Conservation (phyloP, 2,888 invertebrate species). For the Chrysomela aeneicollis region DNA sequence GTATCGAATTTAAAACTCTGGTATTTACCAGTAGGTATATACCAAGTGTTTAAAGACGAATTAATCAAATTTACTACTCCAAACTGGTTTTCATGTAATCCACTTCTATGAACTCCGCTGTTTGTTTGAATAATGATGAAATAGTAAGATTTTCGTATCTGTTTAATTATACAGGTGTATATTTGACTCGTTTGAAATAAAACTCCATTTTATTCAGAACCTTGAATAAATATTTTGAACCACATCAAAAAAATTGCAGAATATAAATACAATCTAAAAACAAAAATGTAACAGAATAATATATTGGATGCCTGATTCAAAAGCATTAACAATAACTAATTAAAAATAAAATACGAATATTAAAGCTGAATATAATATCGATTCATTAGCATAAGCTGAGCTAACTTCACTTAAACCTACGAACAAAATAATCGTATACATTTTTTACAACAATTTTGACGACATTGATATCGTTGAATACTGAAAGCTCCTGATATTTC, state of each 20-base stretch:
- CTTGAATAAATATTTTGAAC: too few relatives aligned
- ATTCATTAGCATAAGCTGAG: not conserved
- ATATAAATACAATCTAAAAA: too few relatives aligned
- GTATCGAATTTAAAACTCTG: not conserved
- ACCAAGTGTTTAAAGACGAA: not conserved
- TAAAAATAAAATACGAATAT: not conserved
- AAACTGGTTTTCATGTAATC: too few relatives aligned
- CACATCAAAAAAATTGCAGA: too few relatives aligned
- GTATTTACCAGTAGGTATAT: not conserved
- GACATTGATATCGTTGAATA: constrained; percentile 15
- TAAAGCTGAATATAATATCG: not conserved
- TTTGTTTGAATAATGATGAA: too few relatives aligned
- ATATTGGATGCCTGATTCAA: not conserved
- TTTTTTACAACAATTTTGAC: constrained; percentile 14
- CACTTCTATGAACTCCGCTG: too few relatives aligned
- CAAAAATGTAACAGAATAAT: not conserved
- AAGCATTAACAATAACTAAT: not conserved
- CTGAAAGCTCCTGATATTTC: constrained; percentile 7
- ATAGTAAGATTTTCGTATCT: too few relatives aligned
- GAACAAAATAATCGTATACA: constrained; percentile 12
- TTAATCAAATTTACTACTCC: too few relatives aligned
- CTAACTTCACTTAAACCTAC: not conserved
- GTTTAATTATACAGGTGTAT: too few relatives aligned
- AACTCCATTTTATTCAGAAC: too few relatives aligned
- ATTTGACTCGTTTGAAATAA: too few relatives aligned